Evolutionary conservation across 2,113 vertebrate genomes (phyloP).

Genomic region (Eonycteris spelaea): DNA sequence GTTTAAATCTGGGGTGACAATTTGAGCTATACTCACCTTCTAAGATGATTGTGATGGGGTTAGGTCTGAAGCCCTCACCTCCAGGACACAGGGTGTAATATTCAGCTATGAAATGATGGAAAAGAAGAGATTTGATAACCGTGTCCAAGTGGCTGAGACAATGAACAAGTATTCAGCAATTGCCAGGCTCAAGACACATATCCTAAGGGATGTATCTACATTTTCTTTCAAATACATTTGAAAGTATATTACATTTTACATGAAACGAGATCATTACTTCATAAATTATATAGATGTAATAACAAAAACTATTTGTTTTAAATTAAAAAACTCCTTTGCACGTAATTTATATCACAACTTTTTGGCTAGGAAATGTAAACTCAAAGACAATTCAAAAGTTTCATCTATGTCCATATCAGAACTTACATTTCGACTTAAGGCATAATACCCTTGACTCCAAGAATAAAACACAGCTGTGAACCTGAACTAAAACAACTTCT

Average conservation of each 20-base stretch:
- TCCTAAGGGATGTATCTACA: too few species aligned
- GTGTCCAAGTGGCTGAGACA: neutral
- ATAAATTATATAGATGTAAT: neutral
- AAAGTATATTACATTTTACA: neutral
- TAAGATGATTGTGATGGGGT: conserved; percentile 90
- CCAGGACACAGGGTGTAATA: conserved; percentile 91
- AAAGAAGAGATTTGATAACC: neutral
- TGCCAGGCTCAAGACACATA: neutral
- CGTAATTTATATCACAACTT: neutral
- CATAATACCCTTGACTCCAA: neutral
- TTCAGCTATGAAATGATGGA: conserved; percentile 80
- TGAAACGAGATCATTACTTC: neutral
- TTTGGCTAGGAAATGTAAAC: conserved; percentile 24
- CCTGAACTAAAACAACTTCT: neutral
- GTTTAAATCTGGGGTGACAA: neutral
- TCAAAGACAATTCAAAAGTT: neutral
- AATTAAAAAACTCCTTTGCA: neutral
- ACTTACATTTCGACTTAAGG: neutral
- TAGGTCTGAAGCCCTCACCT: conserved; percentile 90
- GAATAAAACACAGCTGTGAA: neutral
- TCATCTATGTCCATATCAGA: neutral
- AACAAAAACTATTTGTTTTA: conserved; percentile 14
- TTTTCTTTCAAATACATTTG: neutral
- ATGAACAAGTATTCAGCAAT: neutral
- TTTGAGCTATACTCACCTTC: conserved; percentile 82